phyloP scores from a whole-genome alignment of 2,113 vertebrate genomes.

The Garra rufa region DNA sequence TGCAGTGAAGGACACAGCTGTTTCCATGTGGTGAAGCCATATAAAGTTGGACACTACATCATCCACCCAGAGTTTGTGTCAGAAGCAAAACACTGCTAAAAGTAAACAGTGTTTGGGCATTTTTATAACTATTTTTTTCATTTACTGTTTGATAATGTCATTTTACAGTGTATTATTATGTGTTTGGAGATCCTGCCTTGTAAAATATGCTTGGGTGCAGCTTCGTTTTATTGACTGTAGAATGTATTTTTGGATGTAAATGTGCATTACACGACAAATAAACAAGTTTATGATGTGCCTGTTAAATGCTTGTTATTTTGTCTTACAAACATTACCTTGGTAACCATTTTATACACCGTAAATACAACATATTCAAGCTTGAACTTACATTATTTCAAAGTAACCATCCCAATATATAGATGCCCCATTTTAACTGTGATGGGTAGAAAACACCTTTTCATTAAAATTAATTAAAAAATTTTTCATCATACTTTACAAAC shows the following conservation, averaged over 20 bases:
- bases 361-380: too few species aligned
- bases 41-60: conserved; percentile 72
- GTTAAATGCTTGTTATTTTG: neutral
- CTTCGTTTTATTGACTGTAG: conserved; percentile 1
- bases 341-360: neutral
- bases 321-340: neutral
- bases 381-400: too few species aligned
- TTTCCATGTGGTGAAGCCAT: conserved; percentile 76
- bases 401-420: too few species aligned
- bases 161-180: neutral
- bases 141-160: neutral
- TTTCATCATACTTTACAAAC: too few species aligned
- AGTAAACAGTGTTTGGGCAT: neutral
- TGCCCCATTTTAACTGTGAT: too few species aligned
- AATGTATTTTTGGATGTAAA: neutral
- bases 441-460: too few species aligned
- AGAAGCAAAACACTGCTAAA: conserved; percentile 62
- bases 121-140: neutral
- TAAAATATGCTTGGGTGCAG: neutral
- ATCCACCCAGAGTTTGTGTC: conserved; percentile 80
- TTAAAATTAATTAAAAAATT: too few species aligned
- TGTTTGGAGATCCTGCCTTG: conserved; percentile 4
- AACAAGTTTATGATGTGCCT: conserved; percentile 24
- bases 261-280: conserved; percentile 14
- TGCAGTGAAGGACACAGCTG: conserved; percentile 76